Percentiles rank a stretch among this genome's conserved stretches.
Evolutionary conservation across 2,888 invertebrate genomes (phyloP).

Genomic region (Disparrhopalites patrizii): DNA sequence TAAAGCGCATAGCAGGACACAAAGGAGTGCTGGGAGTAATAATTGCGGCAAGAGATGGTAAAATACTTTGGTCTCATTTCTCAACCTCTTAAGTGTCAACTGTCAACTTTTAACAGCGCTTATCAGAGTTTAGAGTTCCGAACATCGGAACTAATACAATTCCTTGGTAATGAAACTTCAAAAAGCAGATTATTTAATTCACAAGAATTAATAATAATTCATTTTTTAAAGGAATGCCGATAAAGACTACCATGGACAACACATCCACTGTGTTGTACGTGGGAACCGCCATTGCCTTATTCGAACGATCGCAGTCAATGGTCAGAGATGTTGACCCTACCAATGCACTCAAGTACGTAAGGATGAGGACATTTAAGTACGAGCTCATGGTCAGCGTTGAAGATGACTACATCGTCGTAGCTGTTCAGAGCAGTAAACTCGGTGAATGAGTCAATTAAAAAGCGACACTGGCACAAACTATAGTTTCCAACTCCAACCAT

Average conservation of each 20-base stretch:
- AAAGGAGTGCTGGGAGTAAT: slow-evolving; percentile 43
- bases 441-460: no score
- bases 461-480: no score
- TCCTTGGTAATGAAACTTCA: not conserved
- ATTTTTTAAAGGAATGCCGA: slow-evolving; percentile 33
- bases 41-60: slow-evolving; percentile 37
- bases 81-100: no score
- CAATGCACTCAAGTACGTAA: slow-evolving; percentile 37
- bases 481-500: no score
- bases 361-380: slow-evolving; percentile 40
- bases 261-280: slow-evolving; percentile 41
- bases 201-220: not conserved
- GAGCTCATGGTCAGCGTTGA: slow-evolving; percentile 36
- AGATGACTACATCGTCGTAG: slow-evolving; percentile 26
- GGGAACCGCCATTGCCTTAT: slow-evolving; percentile 27
- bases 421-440: slow-evolving; percentile 20
- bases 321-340: slow-evolving; percentile 41
- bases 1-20: slow-evolving; percentile 42
- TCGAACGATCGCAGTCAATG: slow-evolving; percentile 32
- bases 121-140: no score
- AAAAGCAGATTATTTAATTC: no score
- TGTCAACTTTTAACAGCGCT: no score
- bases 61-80: no score
- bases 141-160: no score
- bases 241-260: slow-evolving; percentile 44